Base-by-base conservation (phyloP, 2,797 vertebrate genomes). In the Prunella strophiata region DNA sequence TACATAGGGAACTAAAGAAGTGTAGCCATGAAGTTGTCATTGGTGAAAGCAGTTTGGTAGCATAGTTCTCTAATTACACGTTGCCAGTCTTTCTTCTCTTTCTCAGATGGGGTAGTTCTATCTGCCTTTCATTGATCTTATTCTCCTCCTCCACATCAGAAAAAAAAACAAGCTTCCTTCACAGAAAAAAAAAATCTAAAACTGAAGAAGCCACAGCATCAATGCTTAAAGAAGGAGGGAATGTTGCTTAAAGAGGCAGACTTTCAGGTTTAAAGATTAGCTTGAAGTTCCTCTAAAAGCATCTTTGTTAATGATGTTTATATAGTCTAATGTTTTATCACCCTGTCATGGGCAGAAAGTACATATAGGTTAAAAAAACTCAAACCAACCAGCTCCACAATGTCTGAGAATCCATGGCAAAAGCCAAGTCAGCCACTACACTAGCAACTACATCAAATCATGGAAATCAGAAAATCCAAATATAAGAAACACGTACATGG, bases 381-480 rank as follows among this genome's bases (percentile, higher is more conserved):
- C 52, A n/a, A 40, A 29, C 3, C 20, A 36, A 40, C 14, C 5
- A 80, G 10, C 15, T 81, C 22, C 25, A 42, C 7, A 20, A 17
- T 25, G 13, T 62, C 16, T 70, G 22, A 21, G 51, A 92, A 86
- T 16, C 27, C 38, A 23, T 5, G 1, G 25, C 45, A 90, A 88
- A 89, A 68, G 21, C 13, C 42, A 83, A 48, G n/a, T 52, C 72
- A 88, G 8, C 14, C 18, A 62, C 65, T 71, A 59, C 7, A 15
- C 12, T 55, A 23, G 32, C 42, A 92, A 86, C 32, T 47, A n/a
- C 71, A 93, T 67, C 17, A 62, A 42, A 78, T 72, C 11, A 83
- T n/a, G 43, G 29, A 22, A 78, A 92, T 74, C 51, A 88, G 76
- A 83, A 91, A 94, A 77, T 66, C 23, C 65, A 83, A 89, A n/a